Evolutionary conservation across 2,797 vertebrate species (phyloP).

Genomic region (Propithecus deckenii): DNA sequence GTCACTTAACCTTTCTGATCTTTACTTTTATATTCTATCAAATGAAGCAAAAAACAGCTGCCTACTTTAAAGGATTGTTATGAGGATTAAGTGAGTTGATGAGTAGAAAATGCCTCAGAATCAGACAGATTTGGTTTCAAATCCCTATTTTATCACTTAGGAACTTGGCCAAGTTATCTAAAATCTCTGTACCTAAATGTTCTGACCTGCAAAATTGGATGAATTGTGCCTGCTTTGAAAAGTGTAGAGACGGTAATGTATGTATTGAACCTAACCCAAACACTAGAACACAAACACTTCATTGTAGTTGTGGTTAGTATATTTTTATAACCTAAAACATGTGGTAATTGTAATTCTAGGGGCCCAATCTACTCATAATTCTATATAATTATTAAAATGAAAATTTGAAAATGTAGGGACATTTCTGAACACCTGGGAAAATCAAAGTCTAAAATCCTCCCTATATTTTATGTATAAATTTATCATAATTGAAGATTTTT

Average conservation of each 20-base stretch:
- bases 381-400: neutral
- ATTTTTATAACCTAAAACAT: constrained; percentile 43
- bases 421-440: neutral
- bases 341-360: neutral
- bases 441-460: neutral
- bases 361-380: neutral
- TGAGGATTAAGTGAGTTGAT: constrained; percentile 54
- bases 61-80: constrained; percentile 33
- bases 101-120: constrained; percentile 46
- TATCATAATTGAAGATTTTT: neutral
- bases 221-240: neutral
- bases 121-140: constrained; percentile 32
- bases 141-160: neutral
- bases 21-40: constrained; percentile 43
- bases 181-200: neutral
- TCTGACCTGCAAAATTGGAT: neutral
- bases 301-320: neutral
- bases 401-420: constrained; percentile 19
- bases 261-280: neutral
- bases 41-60: constrained; percentile 26
- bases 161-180: constrained; percentile 23
- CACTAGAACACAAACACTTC: constrained; percentile 2
- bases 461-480: constrained; percentile 33
- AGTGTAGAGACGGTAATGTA: neutral
- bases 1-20: constrained; percentile 44